These are phyloP conservation scores for Tautogolabrus adspersus DNA, from an alignment of 2,113 vertebrate genomes.

Conservation along the genomic window DNA sequence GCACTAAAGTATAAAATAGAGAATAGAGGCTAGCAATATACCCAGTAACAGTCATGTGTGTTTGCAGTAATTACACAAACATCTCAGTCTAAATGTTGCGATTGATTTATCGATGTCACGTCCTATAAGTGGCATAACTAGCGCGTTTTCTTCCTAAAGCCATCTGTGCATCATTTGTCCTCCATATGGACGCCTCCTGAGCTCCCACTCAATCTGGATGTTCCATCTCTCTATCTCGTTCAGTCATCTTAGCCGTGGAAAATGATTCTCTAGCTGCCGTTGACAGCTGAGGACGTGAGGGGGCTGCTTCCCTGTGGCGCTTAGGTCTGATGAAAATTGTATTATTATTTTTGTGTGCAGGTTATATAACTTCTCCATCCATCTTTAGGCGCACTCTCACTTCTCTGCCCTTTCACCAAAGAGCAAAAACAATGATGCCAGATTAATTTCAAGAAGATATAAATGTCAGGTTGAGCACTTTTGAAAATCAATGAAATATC, in stretches of 20 bases:
- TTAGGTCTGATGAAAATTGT: conserved; percentile 46
- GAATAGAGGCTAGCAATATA: neutral
- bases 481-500: conserved; percentile 77
- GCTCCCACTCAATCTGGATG: neutral
- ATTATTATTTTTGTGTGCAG: conserved; percentile 39
- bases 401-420: conserved; percentile 59
- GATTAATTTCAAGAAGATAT: conserved; percentile 77
- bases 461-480: conserved; percentile 77
- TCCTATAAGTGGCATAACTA: neutral
- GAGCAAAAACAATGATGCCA: conserved; percentile 67
- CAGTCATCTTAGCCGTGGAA: neutral
- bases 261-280: conserved; percentile 14
- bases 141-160: neutral
- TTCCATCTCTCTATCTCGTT: neutral
- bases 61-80: conserved; percentile 25
- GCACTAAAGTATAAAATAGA: neutral
- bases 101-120: conserved; percentile 20
- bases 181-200: conserved; percentile 1
- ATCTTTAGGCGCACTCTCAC: conserved; percentile 27
- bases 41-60: neutral
- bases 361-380: conserved; percentile 61
- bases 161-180: neutral
- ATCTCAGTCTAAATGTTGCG: neutral
- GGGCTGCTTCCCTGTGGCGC: conserved; percentile 30
- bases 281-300: conserved; percentile 17